Conservation (phyloP, 1,140 invertebrate genomes). For the Leptopilina clavipes region DNA sequence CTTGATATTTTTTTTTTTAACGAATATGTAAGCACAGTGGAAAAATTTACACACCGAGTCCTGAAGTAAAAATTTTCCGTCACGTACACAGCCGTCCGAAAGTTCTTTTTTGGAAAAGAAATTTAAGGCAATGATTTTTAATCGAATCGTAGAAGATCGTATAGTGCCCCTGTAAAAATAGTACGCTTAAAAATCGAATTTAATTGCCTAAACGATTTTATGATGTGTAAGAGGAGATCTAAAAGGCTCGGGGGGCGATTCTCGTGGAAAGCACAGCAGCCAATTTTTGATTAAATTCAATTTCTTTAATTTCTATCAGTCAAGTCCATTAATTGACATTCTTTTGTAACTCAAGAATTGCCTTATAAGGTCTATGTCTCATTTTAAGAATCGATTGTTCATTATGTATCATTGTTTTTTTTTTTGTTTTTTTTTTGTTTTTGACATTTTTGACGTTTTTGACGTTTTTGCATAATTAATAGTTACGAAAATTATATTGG, state of each 20-base stretch:
- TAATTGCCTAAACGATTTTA: not conserved
- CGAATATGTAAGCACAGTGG: too few relatives aligned
- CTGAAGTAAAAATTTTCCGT: not conserved
- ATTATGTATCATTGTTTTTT: too few relatives aligned
- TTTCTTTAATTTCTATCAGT: not conserved
- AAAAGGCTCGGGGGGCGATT: not conserved
- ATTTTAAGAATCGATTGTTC: too few relatives aligned
- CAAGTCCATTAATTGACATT: too few relatives aligned
- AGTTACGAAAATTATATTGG: constrained; percentile 57
- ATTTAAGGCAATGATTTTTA: too few relatives aligned
- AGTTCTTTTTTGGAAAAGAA: not conserved
- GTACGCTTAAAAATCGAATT: not conserved
- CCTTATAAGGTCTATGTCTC: too few relatives aligned
- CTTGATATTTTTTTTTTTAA: not conserved
- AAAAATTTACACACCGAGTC: not conserved
- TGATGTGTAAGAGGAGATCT: not conserved
- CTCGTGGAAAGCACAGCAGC: constrained; percentile 15
- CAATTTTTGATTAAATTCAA: not conserved
- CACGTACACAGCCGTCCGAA: not conserved
- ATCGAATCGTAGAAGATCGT: too few relatives aligned
- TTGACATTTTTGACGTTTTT: not conserved
- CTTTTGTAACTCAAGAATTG: too few relatives aligned
- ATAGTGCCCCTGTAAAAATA: too few relatives aligned
- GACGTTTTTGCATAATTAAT: constrained; percentile 53
- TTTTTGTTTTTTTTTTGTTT: not conserved